These are phyloP conservation scores for Lontra canadensis DNA, from an alignment of 2,113 vertebrate species.

Conservation along the genomic window DNA sequence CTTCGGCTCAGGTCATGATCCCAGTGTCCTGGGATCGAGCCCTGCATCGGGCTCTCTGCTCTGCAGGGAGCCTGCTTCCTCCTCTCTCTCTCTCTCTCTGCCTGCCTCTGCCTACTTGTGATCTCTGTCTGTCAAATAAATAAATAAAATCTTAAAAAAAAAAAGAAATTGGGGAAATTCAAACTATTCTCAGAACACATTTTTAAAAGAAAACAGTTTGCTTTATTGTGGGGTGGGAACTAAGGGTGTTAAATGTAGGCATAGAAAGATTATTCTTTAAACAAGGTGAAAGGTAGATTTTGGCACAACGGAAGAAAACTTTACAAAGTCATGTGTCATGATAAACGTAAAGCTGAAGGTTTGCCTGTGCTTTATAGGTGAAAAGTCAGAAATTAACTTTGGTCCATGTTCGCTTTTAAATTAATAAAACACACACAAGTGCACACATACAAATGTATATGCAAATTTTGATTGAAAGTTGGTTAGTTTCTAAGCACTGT, in stretches of 20 bases:
- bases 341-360: conserved; percentile 24
- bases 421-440: conserved; percentile 69
- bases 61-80: too few species aligned
- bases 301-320: conserved; percentile 20
- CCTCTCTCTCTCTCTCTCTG: too few species aligned
- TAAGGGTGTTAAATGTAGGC: neutral
- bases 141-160: too few species aligned
- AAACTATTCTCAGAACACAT: neutral
- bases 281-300: conserved; percentile 40
- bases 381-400: conserved; percentile 73
- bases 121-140: too few species aligned
- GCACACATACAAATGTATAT: conserved; percentile 17
- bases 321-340: neutral
- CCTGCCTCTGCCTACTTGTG: too few species aligned
- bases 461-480: conserved; percentile 62
- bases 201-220: conserved; percentile 16
- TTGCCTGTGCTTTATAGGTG: neutral
- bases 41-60: too few species aligned
- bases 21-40: too few species aligned
- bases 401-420: conserved; percentile 71
- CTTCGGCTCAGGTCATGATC: too few species aligned
- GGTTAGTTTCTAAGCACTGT: conserved; percentile 45
- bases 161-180: neutral
- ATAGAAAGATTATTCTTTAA: neutral
- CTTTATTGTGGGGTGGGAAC: neutral